Percentiles rank a stretch among this genome's conserved stretches.
Conservation (phyloP, 1,140 invertebrate genomes). For the Drosophila kikkawai region DNA sequence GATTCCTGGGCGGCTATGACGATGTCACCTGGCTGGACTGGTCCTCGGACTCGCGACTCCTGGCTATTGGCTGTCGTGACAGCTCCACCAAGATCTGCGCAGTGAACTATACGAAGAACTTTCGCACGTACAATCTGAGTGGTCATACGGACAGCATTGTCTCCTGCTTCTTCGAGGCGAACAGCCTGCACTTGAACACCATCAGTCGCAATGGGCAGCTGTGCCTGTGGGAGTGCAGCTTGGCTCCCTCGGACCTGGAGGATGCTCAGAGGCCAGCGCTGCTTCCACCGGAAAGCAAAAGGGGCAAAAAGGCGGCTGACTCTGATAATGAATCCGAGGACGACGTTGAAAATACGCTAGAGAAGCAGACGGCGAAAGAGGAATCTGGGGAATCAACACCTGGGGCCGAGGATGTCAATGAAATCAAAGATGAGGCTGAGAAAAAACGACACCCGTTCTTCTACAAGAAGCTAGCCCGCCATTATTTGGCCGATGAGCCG, state of each 20-base stretch:
- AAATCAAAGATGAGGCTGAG: constrained; percentile 65
- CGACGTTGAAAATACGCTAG: constrained; percentile 87
- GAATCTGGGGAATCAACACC: constrained; percentile 80
- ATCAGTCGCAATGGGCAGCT: constrained; percentile 90
- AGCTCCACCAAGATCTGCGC: constrained; percentile 93
- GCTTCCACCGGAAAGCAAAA: constrained; percentile 71
- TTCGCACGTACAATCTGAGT: constrained; percentile 90
- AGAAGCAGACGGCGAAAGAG: constrained; percentile 85
- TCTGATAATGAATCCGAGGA: constrained; percentile 86
- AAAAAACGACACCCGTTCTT: constrained; percentile 86
- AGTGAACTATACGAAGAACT: constrained; percentile 90
- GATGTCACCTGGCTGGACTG: constrained; percentile 95
- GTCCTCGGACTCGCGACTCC: constrained; percentile 95
- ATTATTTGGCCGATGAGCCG: constrained; percentile 90
- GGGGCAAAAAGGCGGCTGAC: not conserved
- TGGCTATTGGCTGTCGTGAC: constrained; percentile 95
- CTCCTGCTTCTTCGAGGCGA: constrained; percentile 94
- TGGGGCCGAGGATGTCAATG: constrained; percentile 75
- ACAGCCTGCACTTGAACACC: constrained; percentile 92
- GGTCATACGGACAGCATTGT: constrained; percentile 94
- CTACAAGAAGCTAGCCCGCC: constrained; percentile 89
- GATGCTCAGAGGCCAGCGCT: constrained; percentile 85
- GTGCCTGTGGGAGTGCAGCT: constrained; percentile 95
- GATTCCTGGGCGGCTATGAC: constrained; percentile 92
- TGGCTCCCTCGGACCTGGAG: constrained; percentile 86